Base-by-base conservation (phyloP, 2,888 invertebrate genomes). In the Scaptomyza caliginosa region DNA sequence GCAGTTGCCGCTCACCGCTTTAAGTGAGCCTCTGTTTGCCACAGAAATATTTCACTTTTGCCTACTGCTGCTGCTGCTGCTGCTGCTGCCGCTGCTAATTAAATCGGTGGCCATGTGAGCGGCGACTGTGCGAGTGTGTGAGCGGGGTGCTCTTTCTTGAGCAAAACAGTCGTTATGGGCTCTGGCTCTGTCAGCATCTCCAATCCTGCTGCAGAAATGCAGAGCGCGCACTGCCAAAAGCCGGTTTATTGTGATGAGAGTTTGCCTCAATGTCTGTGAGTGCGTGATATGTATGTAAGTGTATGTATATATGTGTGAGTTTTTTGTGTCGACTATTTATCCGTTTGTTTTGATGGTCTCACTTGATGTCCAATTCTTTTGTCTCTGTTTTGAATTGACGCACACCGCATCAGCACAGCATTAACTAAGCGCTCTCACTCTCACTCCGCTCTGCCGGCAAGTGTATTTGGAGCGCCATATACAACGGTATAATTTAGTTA, bases 211-310 rank as follows among this genome's bases (percentile, higher is more conserved):
- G 80, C 81, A 80, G 73, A 80, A 79, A 79, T 84, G 84, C 77
- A 80, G 87, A 81, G 81, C 86, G 87, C 85, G 87, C 85, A 74
- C 38, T 67, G 62, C 66, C 63, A 67, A 87, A 87, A 87, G 85
- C 81, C 78, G 81, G 81, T 81, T 87, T 80, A 60, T 63, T 65
- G 39, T 45, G 46, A 59, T 50, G 73, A 83, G 77, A 67, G 70
- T 62, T 63, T 72, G 78, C 57, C 51, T 40, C 19, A 21, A 16
- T 46, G 40, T 10, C 30, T 38, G 13, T 59, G n/a, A 32, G 11
- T 56, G 40, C 13, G 55, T 30, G 17, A 8, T 36, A 51, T 45
- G 40, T 49, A 38, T 50, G 51, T 54, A 40, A 24, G 32, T 63
- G 49, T 75, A 46, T 38, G 49, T 26, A 32, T 46, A 46, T 39